These are phyloP conservation scores for Drosophila arawakana DNA, from an alignment of 1,140 invertebrate genomes.

Conservation along the genomic window DNA sequence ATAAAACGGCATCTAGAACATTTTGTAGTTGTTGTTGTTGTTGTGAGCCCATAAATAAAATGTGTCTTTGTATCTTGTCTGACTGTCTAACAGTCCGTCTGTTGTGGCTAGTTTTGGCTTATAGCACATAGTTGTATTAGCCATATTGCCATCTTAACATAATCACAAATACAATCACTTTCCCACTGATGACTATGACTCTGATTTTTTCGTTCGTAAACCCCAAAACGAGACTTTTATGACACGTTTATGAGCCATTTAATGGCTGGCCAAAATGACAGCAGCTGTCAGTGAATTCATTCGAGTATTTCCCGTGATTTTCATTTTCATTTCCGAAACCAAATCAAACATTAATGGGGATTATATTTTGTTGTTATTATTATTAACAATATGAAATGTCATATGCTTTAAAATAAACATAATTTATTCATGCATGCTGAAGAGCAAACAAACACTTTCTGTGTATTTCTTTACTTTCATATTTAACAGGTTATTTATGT, in stretches of 20 bases:
- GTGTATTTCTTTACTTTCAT: slow-evolving; percentile 14
- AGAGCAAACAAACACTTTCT: neutral
- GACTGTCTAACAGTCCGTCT: neutral
- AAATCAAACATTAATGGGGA: slow-evolving; percentile 12
- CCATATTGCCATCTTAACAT: slow-evolving; percentile 51
- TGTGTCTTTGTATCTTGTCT: slow-evolving; percentile 6
- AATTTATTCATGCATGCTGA: slow-evolving; percentile 15
- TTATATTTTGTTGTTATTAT: slow-evolving; percentile 12
- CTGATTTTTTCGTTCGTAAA: neutral
- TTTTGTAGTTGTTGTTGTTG: slow-evolving; percentile 34
- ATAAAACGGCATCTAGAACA: slow-evolving; percentile 62
- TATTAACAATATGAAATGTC: slow-evolving; percentile 14
- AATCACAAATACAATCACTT: slow-evolving; percentile 57
- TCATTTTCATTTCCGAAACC: neutral
- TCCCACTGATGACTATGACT: slow-evolving; percentile 41
- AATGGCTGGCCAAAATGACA: slow-evolving; percentile 29
- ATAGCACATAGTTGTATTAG: slow-evolving; percentile 45
- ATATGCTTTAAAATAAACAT: slow-evolving; percentile 12
- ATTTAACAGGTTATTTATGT: slow-evolving; percentile 18
- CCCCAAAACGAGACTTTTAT: slow-evolving; percentile 40
- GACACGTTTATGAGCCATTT: slow-evolving; percentile 47
- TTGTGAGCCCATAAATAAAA: slow-evolving; percentile 43
- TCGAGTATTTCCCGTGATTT: slow-evolving; percentile 13
- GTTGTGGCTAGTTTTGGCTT: slow-evolving; percentile 56
- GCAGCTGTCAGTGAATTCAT: slow-evolving; percentile 31